Conservation (phyloP, 1,140 invertebrate genomes). For the Drosophila kikkawai region DNA sequence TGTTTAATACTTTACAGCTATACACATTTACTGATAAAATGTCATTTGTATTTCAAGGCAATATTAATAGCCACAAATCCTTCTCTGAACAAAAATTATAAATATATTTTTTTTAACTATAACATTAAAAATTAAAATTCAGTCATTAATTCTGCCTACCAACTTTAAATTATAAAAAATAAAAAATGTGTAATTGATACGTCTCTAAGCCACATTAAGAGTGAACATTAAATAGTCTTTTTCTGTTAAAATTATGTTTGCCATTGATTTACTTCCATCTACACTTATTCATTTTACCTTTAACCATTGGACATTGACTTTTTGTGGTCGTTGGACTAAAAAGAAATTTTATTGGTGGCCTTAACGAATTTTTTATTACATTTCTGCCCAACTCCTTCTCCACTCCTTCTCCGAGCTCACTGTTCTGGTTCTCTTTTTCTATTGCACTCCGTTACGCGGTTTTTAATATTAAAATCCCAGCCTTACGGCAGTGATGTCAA, state of each 20-base stretch:
- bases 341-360: background rate
- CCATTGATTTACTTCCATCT: background rate
- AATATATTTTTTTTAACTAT: too few species aligned
- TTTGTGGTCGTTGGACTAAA: background rate
- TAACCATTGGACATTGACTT: background rate
- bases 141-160: too few species aligned
- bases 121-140: too few species aligned
- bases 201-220: background rate
- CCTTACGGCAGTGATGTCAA: constrained; percentile 4
- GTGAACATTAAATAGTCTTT: too few species aligned
- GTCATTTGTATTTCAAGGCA: background rate
- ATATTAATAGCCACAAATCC: too few species aligned
- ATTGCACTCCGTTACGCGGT: constrained; percentile 71
- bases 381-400: constrained; percentile 51
- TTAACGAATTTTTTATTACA: constrained; percentile 59
- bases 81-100: background rate
- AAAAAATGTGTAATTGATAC: background rate
- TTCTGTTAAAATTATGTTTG: background rate
- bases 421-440: background rate
- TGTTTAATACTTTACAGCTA: background rate
- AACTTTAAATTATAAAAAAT: too few species aligned
- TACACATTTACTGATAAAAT: background rate
- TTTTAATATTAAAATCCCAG: constrained; percentile 63
- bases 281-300: background rate
- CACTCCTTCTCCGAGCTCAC: constrained; percentile 39